Evolutionary conservation across 2,888 invertebrate species (phyloP).

Genomic region (Parelbella ahira): DNA sequence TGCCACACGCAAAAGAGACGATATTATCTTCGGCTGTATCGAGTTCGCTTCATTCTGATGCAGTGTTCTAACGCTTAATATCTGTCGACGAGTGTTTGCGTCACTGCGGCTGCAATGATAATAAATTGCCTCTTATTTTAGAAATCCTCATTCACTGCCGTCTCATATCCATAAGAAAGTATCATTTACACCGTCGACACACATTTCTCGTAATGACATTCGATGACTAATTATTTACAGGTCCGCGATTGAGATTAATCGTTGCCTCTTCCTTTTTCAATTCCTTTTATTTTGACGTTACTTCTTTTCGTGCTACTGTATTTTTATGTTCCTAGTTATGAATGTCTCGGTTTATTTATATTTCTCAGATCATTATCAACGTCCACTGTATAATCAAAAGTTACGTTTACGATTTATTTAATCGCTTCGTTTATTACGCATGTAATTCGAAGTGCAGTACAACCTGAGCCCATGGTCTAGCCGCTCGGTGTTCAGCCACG

Average conservation of each 20-base stretch:
- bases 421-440: too few relatives aligned
- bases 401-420: too few relatives aligned
- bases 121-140: constrained; percentile 77
- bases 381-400: too few relatives aligned
- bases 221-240: constrained; percentile 50
- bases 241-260: constrained; percentile 43
- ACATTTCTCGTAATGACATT: constrained; percentile 59
- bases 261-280: constrained; percentile 5
- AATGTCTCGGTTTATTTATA: too few relatives aligned
- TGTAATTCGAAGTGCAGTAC: too few relatives aligned
- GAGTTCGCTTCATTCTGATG: constrained; percentile 55
- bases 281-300: constrained; percentile 11
- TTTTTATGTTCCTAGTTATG: too few relatives aligned
- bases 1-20: constrained; percentile 50
- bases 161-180: constrained; percentile 54
- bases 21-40: constrained; percentile 49
- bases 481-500: too few relatives aligned
- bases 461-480: too few relatives aligned
- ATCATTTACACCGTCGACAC: constrained; percentile 57
- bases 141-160: constrained; percentile 70
- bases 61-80: constrained; percentile 72
- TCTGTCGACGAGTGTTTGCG: constrained; percentile 75
- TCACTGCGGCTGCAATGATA: constrained; percentile 67
- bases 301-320: too few relatives aligned
- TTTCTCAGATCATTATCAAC: too few relatives aligned